A percentile compares a stretch with the other conserved stretches of the same genome.
Conservation (phyloP, 2,888 invertebrate species). For the Drosophila algonquin region DNA sequence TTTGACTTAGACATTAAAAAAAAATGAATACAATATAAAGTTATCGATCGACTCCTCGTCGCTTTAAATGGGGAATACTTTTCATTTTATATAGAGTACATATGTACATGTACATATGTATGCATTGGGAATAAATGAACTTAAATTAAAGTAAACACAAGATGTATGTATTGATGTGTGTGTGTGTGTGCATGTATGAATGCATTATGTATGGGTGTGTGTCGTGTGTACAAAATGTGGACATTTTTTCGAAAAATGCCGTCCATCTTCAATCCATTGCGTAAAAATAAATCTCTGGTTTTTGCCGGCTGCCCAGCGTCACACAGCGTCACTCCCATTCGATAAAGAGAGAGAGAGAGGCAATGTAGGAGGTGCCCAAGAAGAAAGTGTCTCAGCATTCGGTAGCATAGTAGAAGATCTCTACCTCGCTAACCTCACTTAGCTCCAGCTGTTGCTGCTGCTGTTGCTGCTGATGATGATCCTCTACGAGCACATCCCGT, state of each 20-base stretch:
- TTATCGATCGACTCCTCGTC: not conserved
- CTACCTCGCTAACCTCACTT: slow-evolving; percentile 66
- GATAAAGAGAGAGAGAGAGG: not conserved
- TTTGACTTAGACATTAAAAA: slow-evolving; percentile 30
- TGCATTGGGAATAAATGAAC: slow-evolving; percentile 19
- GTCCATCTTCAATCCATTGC: not conserved
- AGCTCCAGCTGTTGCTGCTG: slow-evolving; percentile 10
- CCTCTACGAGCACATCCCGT: slow-evolving; percentile 61
- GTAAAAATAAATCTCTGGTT: not conserved
- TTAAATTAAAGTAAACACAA: slow-evolving; percentile 4
- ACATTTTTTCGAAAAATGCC: not conserved
- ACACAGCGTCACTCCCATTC: not conserved
- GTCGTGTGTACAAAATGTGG: slow-evolving; percentile 6
- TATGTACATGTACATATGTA: too few relatives aligned
- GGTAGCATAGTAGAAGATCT: slow-evolving; percentile 81
- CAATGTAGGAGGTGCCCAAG: not conserved
- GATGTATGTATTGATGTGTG: not conserved
- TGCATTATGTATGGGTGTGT: not conserved
- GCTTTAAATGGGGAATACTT: slow-evolving; percentile 5
- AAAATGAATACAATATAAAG: not conserved
- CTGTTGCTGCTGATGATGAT: slow-evolving; percentile 4
- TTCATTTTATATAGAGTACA: not conserved
- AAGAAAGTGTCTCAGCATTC: slow-evolving; percentile 65
- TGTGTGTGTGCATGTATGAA: not conserved
- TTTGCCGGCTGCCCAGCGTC: slow-evolving; percentile 14